These are phyloP conservation scores for Pandemis cinnamomeana DNA, from an alignment of 2,888 invertebrate species.

Conservation along the genomic window DNA sequence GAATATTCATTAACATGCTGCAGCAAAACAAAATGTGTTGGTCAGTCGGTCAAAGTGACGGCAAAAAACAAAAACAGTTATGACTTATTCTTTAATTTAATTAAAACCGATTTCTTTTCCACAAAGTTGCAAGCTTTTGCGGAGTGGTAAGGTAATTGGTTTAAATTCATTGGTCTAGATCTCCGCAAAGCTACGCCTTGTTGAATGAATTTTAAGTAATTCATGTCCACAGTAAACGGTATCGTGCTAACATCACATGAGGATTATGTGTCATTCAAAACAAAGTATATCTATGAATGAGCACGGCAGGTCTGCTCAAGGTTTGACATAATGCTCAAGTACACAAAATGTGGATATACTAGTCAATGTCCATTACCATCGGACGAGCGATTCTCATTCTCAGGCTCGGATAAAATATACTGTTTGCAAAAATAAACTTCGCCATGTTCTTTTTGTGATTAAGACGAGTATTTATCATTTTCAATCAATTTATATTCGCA, in stretches of 20 bases:
- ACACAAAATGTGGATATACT: background rate
- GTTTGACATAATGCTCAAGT: too few relatives aligned
- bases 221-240: background rate
- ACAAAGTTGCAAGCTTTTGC: too few relatives aligned
- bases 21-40: too few relatives aligned
- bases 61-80: too few relatives aligned
- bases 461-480: background rate
- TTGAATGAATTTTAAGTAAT: background rate
- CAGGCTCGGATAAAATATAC: constrained; percentile 10
- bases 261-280: background rate
- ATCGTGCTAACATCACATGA: background rate
- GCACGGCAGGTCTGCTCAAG: too few relatives aligned
- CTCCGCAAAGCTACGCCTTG: background rate
- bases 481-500: background rate
- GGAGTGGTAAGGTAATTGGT: too few relatives aligned
- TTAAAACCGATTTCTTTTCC: too few relatives aligned
- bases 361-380: background rate
- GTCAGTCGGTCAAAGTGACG: too few relatives aligned
- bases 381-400: background rate
- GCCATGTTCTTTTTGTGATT: background rate
- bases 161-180: too few relatives aligned
- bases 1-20: too few relatives aligned
- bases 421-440: background rate
- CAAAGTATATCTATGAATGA: too few relatives aligned
- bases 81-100: too few relatives aligned